Base-by-base conservation (phyloP, 1,140 invertebrate genomes). In the Drosophila hydei region DNA sequence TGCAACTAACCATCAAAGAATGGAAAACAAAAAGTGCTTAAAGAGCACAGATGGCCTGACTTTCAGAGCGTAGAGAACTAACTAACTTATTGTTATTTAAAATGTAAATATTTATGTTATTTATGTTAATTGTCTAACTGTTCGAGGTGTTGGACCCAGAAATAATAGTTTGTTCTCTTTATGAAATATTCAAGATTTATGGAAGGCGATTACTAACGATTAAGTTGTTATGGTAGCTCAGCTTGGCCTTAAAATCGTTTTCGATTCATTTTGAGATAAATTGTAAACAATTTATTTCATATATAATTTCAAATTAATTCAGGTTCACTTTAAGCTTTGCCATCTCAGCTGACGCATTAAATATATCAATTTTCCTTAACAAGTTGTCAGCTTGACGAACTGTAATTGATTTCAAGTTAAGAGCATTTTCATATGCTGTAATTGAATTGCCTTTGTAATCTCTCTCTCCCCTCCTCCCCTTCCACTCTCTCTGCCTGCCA, bases 401-500 rank as follows among this genome's bases (percentile, higher is more conserved):
- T 52, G 33, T 64, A 56, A 70, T 47, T 14, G 18, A 64, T 56
- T 64, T 30, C 7, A 40, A 36, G 45, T 42, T 21, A 27, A 47
- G 1, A 48, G 21, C 40, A 65, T 48, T 65, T 48, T 9, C 14
- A 25, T 11, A 19, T 61, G 40, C 58, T 14, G 40, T 65, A 72
- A 59, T 65, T 52, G 62, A 67, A 67, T 65, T 30, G 30, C n/a
- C 62, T 58, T 45, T 72, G 62, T 47, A 52, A 67, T 38, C 54
- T 59, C 27, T 54, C 18, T 45, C 45, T 19, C 38, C 25, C 50
- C n/a, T 40, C 12, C 36, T 16, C 2, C 6, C n/a, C n/a, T n/a
- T n/a, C n/a, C n/a, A n/a, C 18, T 45, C 21, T 40, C 38, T 36
- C 51, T 16, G 11, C 18, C 27, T 14, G 9, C 21, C 38, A 27